Evolutionary conservation across 2,113 vertebrate species (phyloP), one percentile per base, ranked within the genome.

Genomic region (Cheilinus undulatus): DNA sequence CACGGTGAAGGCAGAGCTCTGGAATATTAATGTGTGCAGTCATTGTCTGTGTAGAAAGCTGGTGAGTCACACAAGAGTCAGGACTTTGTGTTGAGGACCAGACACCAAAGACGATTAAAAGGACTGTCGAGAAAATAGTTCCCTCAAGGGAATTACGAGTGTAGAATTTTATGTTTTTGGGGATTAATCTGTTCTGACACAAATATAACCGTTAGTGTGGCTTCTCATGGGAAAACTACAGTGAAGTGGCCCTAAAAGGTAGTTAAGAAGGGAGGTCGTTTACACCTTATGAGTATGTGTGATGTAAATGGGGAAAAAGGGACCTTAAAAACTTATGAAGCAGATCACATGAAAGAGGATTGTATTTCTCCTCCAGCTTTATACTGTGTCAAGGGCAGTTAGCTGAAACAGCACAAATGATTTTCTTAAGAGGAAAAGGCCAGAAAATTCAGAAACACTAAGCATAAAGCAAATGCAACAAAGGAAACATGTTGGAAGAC

Each of bases 21-120:
- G 28, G 69, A 86, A 86, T 84, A 85, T 78, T 80, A 77, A 86
- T 69, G 78, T 42, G 61, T 6, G 36, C 54, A 45, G 57, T 28
- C 78, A 73, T 27, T 66, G 75, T 56, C 69, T 78, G 32, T 5
- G 56, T 58, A 45, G 32, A 69, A 78, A 58, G 50, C 23, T 43
- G 51, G 57, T 68, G 81, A 88, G 73, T 74, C 78, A 72, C 60
- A 63, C 27, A 56, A 40, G 15, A 68, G 73, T 64, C 73, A 59
- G 40, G 72, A 80, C 50, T 78, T 50, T 0, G 9, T 34, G 56
- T 76, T 74, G 14, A 77, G 51, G 78, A 77, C 54, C 5, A 56
- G 36, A 69, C 60, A 30, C 38, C 17, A 73, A 76, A 68, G 65
- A 80, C 5, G 19, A 60, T 45, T 54, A 75, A 76, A 73, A 53